A percentile compares a stretch with the other conserved stretches of the same genome.
phyloP scores from a whole-genome alignment of 1,140 invertebrate species.

The Dolichoris vasculosae region DNA sequence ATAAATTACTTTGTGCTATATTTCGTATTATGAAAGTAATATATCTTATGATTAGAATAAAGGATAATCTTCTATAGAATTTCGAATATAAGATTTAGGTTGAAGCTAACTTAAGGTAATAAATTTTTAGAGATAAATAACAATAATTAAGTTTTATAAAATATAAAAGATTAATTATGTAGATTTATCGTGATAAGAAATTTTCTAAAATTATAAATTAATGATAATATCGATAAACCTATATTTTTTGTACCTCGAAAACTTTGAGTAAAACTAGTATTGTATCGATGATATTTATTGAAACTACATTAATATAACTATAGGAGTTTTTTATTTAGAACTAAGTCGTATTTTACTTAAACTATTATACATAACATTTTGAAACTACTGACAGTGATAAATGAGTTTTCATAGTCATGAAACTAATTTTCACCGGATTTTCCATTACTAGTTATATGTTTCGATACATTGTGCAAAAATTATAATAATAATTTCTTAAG shows the following conservation, averaged over 20 bases:
- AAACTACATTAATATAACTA: background rate
- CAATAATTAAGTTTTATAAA: too few relatives aligned
- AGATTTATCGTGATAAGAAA: too few relatives aligned
- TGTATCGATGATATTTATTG: background rate
- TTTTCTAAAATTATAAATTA: background rate
- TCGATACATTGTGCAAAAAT: background rate
- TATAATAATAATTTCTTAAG: background rate
- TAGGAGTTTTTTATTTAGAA: background rate
- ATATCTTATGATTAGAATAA: too few relatives aligned
- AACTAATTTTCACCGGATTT: background rate
- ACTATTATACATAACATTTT: background rate
- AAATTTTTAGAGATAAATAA: too few relatives aligned
- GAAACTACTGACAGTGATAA: background rate
- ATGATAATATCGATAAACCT: background rate
- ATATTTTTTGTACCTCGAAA: too few relatives aligned
- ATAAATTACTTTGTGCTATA: too few relatives aligned
- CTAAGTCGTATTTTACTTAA: background rate
- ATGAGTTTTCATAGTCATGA: background rate
- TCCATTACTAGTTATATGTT: background rate
- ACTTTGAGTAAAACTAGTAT: background rate
- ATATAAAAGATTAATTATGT: too few relatives aligned
- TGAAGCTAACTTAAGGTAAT: too few relatives aligned
- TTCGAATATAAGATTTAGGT: too few relatives aligned
- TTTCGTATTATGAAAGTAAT: too few relatives aligned
- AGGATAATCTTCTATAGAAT: too few relatives aligned